A percentile compares a stretch with the other conserved stretches of the same genome.
phyloP scores from a whole-genome alignment of 1,140 invertebrate genomes.

The Magallana angulata region DNA sequence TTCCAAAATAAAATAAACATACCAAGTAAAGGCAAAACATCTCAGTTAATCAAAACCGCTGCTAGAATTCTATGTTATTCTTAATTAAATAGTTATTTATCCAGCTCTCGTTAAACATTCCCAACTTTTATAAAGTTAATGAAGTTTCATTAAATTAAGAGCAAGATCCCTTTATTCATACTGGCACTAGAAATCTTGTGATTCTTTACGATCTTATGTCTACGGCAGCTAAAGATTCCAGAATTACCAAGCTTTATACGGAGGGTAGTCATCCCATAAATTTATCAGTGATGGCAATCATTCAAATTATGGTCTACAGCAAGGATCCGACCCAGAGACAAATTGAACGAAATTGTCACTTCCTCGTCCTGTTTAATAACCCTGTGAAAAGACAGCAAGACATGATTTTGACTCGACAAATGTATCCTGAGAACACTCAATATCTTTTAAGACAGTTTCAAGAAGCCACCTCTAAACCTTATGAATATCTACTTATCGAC shows the following conservation, averaged over 20 bases:
- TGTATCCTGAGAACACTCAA: constrained; percentile 28
- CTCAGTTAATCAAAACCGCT: background rate
- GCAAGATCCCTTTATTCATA: constrained; percentile 42
- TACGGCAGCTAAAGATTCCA: constrained; percentile 43
- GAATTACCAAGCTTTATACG: constrained; percentile 50
- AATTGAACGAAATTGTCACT: constrained; percentile 52
- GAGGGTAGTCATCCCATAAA: constrained; percentile 44
- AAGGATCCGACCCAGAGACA: constrained; percentile 50
- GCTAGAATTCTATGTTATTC: constrained; percentile 41
- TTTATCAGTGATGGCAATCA: background rate
- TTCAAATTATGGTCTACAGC: background rate
- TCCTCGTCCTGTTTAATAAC: constrained; percentile 46
- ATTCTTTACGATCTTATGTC: constrained; percentile 45
- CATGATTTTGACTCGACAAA: constrained; percentile 31
- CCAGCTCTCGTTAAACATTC: too few relatives aligned
- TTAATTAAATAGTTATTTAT: constrained; percentile 37
- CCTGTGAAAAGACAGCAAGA: constrained; percentile 40
- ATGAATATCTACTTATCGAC: constrained; percentile 28
- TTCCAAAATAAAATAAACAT: too few relatives aligned
- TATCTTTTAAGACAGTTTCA: constrained; percentile 25
- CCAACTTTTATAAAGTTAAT: constrained; percentile 43
- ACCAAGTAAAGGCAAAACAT: background rate
- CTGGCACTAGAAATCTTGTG: constrained; percentile 32
- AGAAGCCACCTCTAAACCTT: constrained; percentile 30
- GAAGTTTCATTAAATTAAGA: constrained; percentile 28